These are phyloP conservation scores for Montifringilla adamsi DNA, from an alignment of 2,113 vertebrate genomes.

Conservation along the genomic window DNA sequence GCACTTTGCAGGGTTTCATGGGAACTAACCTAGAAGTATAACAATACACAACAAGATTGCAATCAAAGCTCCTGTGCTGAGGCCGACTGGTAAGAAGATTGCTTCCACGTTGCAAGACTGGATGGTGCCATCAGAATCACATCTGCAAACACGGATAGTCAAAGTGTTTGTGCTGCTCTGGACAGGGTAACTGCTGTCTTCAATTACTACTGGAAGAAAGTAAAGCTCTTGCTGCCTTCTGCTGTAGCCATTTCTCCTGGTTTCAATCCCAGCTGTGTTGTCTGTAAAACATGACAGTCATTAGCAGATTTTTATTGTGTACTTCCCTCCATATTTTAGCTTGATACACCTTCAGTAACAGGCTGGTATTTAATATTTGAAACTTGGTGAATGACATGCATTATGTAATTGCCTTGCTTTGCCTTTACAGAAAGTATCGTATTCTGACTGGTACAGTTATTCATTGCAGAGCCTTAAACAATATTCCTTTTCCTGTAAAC, in stretches of 20 bases:
- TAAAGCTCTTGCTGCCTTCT: constrained; percentile 89
- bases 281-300: constrained; percentile 78
- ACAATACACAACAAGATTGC: constrained; percentile 93
- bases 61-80: constrained; percentile 93
- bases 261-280: constrained; percentile 93
- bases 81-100: constrained; percentile 93
- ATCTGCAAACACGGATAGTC: constrained; percentile 93
- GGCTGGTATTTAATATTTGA: neutral
- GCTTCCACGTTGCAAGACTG: constrained; percentile 95
- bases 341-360: neutral
- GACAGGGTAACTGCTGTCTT: constrained; percentile 91
- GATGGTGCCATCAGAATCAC: constrained; percentile 86
- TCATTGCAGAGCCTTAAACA: neutral
- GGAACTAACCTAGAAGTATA: constrained; percentile 89
- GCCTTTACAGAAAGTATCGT: neutral
- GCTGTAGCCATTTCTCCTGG: constrained; percentile 85
- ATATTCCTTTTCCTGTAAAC: neutral
- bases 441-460: neutral
- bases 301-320: neutral
- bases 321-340: neutral
- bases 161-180: constrained; percentile 95
- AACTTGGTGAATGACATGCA: neutral
- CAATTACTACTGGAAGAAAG: constrained; percentile 87
- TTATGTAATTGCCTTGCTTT: neutral
- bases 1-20: neutral